Conservation (phyloP, 1,140 invertebrate species). For the Anastrepha obliqua region DNA sequence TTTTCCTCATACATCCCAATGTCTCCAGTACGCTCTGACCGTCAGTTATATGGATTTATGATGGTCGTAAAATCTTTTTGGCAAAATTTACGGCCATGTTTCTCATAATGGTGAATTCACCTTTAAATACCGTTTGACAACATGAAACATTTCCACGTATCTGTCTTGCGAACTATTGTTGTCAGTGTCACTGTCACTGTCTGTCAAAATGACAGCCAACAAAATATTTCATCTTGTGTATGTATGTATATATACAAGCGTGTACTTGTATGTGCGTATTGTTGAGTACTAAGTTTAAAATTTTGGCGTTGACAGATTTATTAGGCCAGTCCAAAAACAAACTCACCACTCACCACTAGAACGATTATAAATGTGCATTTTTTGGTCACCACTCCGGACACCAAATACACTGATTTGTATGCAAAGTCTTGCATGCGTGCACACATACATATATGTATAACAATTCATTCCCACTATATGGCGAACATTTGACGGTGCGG, state of each 20-base stretch:
- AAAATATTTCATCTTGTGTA: neutral
- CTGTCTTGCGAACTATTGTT: neutral
- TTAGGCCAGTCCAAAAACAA: constrained; percentile 7
- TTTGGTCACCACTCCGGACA: neutral
- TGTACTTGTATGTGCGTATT: neutral
- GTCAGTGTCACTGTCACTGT: neutral
- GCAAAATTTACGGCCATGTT: too few relatives aligned
- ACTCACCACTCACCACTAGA: neutral
- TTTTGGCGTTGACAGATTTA: constrained; percentile 46
- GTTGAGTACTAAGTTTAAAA: constrained; percentile 16
- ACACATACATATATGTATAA: neutral
- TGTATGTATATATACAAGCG: neutral
- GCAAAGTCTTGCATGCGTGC: neutral
- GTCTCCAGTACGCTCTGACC: too few relatives aligned
- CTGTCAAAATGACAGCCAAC: constrained; percentile 3
- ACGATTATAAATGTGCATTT: neutral
- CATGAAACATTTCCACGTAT: neutral
- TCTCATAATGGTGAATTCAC: neutral
- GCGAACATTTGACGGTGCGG: constrained; percentile 25
- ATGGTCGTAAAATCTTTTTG: too few relatives aligned
- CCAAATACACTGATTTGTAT: neutral
- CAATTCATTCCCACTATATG: constrained; percentile 10
- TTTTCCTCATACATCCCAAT: too few relatives aligned
- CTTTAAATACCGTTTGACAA: neutral
- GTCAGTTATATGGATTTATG: too few relatives aligned